Conservation (phyloP, 2,888 invertebrate species). For the Euzophera pinguis region DNA sequence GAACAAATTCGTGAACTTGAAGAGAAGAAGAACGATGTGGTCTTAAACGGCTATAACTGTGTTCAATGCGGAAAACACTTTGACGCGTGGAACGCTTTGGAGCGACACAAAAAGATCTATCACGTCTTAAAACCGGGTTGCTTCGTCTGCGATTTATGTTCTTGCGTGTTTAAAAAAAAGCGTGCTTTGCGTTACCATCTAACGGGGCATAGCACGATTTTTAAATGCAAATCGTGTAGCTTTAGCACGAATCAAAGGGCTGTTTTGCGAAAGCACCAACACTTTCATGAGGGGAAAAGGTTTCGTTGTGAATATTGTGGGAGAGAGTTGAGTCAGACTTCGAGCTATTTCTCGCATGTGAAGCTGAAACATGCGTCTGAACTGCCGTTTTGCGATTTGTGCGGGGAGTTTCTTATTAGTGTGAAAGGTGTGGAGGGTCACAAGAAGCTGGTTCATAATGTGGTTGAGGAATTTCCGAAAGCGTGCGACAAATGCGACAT, state of each 20-base stretch:
- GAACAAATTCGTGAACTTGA: neutral
- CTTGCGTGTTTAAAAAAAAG: neutral
- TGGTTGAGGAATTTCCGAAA: constrained; percentile 16
- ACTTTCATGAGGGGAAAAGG: constrained; percentile 2
- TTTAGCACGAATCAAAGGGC: neutral
- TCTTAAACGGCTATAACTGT: neutral
- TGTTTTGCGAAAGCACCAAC: neutral
- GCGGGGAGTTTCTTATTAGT: constrained; percentile 6
- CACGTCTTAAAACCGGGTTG: neutral
- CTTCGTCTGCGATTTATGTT: constrained; percentile 2
- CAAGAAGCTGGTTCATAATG: constrained; percentile 24
- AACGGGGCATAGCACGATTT: neutral
- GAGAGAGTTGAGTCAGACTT: neutral
- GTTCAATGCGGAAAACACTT: neutral
- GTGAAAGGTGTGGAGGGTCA: constrained; percentile 28
- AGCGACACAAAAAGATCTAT: neutral
- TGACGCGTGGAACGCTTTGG: neutral
- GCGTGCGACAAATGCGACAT: constrained; percentile 20
- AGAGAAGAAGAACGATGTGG: neutral
- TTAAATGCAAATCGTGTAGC: neutral
- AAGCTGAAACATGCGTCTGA: constrained; percentile 3
- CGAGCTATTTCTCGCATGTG: constrained; percentile 4
- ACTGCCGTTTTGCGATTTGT: constrained; percentile 6
- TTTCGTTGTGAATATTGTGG: neutral
- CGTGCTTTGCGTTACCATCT: neutral